A percentile compares a stretch with the other conserved stretches of the same genome.
phyloP scores from a whole-genome alignment of 2,888 invertebrate species.

The Panorpa germanica region DNA sequence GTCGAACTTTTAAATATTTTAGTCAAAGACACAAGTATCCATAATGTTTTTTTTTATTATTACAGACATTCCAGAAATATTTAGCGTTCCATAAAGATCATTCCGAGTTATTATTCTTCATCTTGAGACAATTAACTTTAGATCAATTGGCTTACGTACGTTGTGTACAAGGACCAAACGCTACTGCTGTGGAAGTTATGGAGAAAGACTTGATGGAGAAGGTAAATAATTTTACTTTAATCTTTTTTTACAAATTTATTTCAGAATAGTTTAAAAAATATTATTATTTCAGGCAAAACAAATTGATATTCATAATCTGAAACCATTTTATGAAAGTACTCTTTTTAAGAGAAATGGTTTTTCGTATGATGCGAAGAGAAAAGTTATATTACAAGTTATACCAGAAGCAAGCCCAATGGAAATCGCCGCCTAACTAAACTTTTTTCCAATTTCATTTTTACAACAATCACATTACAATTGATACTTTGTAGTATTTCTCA shows the following conservation, averaged over 20 bases:
- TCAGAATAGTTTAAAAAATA: no score
- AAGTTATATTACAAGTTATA: constrained; percentile 66
- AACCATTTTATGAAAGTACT: constrained; percentile 79
- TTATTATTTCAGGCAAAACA: constrained; percentile 60
- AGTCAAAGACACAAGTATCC: constrained; percentile 1
- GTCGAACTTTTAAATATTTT: constrained; percentile 4
- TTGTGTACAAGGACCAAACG: constrained; percentile 41
- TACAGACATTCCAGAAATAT: constrained; percentile 70
- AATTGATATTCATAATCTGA: constrained; percentile 74
- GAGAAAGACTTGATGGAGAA: constrained; percentile 70
- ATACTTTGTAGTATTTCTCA: constrained; percentile 1
- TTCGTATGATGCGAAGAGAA: constrained; percentile 63
- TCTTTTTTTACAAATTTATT: constrained; percentile 7
- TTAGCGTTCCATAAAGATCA: constrained; percentile 88
- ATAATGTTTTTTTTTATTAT: constrained; percentile 7
- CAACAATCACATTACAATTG: neutral
- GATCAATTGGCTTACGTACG: constrained; percentile 79
- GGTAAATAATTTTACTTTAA: no score
- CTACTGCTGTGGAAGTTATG: constrained; percentile 60
- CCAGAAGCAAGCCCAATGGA: constrained; percentile 31
- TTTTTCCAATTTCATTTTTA: constrained; percentile 15
- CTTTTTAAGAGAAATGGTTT: constrained; percentile 81
- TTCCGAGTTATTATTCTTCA: constrained; percentile 87
- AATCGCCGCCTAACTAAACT: no score
- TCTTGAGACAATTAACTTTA: constrained; percentile 78